phyloP scores from a whole-genome alignment of 2,888 invertebrate genomes.

The Oconnorella tubifera region DNA sequence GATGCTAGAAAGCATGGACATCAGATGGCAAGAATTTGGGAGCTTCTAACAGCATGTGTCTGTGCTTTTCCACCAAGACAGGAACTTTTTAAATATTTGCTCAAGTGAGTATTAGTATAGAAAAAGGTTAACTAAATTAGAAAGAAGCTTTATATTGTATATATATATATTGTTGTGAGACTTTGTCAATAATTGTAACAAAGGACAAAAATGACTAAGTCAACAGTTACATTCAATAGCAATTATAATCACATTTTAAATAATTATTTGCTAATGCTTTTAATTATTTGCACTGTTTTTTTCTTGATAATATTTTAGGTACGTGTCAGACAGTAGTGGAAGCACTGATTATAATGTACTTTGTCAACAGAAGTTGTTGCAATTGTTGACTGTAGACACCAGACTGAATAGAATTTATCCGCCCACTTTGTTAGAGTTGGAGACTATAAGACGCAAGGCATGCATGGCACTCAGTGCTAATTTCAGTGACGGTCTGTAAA shows the following conservation, averaged over 20 bases:
- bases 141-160: too few species aligned
- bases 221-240: too few species aligned
- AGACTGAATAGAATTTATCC: constrained; percentile 68
- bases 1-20: constrained; percentile 58
- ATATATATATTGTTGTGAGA: too few species aligned
- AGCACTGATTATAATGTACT: constrained; percentile 62
- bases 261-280: too few species aligned
- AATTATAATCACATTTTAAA: too few species aligned
- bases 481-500: constrained; percentile 64
- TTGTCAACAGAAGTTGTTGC: constrained; percentile 71
- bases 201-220: too few species aligned
- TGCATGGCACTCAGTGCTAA: constrained; percentile 72
- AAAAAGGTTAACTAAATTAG: too few species aligned
- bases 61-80: constrained; percentile 85
- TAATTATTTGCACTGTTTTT: too few species aligned
- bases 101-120: too few species aligned
- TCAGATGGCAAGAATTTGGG: constrained; percentile 63
- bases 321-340: constrained; percentile 77
- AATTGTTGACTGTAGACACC: constrained; percentile 57
- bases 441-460: constrained; percentile 69
- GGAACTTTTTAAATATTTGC: constrained; percentile 78
- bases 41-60: constrained; percentile 82
- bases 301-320: too few species aligned
- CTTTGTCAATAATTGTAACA: too few species aligned
- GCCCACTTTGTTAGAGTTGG: constrained; percentile 77